These are phyloP conservation scores for Microvelia longipes DNA, from an alignment of 1,140 invertebrate species.

Conservation along the genomic window DNA sequence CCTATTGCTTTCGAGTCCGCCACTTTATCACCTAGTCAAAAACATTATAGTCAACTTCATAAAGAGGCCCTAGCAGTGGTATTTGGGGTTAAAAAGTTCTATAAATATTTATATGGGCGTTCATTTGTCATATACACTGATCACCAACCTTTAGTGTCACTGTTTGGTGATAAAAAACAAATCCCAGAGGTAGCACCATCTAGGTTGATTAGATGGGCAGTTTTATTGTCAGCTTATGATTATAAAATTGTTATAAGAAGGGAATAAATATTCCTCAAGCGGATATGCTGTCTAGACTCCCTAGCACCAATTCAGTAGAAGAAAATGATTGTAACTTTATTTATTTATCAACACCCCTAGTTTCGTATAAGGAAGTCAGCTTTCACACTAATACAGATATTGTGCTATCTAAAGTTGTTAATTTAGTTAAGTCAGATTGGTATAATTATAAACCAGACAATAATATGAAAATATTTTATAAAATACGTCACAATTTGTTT, in stretches of 20 bases:
- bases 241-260: constrained; percentile 15
- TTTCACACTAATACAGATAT: neutral
- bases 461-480: neutral
- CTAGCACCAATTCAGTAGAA: neutral
- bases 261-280: constrained; percentile 10
- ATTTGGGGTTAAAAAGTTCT: constrained; percentile 29
- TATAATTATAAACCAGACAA: neutral
- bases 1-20: constrained; percentile 29
- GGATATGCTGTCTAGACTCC: constrained; percentile 5
- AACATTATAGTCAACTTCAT: constrained; percentile 34
- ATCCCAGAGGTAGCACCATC: constrained; percentile 25
- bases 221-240: constrained; percentile 14
- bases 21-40: constrained; percentile 27
- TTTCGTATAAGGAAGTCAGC: neutral
- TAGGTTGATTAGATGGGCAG: constrained; percentile 13
- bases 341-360: neutral
- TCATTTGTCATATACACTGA: neutral
- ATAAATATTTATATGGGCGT: constrained; percentile 19
- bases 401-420: neutral
- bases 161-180: neutral
- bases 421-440: neutral
- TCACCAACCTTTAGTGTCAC: neutral
- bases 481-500: neutral
- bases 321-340: neutral
- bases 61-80: constrained; percentile 32